Conservation (phyloP, 2,888 invertebrate genomes). For the Portevinia maculata region DNA sequence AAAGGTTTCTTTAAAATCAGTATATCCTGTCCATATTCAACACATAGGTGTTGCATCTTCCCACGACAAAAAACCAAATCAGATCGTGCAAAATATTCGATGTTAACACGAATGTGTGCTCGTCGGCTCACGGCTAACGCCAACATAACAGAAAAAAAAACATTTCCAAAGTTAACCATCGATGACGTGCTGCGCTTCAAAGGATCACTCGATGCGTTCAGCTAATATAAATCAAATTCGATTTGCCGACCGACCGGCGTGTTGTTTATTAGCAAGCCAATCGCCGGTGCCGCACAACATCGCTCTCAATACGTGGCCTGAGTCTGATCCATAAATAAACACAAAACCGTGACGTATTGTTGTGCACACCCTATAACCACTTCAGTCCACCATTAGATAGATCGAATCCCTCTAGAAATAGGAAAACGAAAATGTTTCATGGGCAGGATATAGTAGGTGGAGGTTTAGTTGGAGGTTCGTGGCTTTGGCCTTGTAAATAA, state of each 20-base stretch:
- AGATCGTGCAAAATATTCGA: constrained; percentile 70
- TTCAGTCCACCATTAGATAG: constrained; percentile 43
- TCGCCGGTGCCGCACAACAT: constrained; percentile 10
- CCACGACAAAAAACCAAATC: constrained; percentile 36
- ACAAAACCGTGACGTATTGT: constrained; percentile 55
- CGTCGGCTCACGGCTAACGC: constrained; percentile 51
- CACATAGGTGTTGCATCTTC: constrained; percentile 52
- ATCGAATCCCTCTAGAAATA: constrained; percentile 38
- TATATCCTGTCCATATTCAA: neutral
- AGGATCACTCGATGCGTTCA: constrained; percentile 68
- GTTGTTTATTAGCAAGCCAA: constrained; percentile 51
- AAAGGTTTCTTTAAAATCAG: neutral
- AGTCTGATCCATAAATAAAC: constrained; percentile 61
- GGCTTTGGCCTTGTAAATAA: constrained; percentile 39
- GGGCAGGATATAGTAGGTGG: constrained; percentile 11
- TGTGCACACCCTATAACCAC: constrained; percentile 50
- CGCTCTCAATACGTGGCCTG: constrained; percentile 19
- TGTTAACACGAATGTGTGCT: constrained; percentile 66
- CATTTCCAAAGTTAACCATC: constrained; percentile 13
- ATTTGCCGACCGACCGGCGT: constrained; percentile 39
- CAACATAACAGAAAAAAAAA: constrained; percentile 67
- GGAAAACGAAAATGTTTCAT: constrained; percentile 48
- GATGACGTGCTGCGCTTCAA: constrained; percentile 54
- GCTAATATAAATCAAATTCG: constrained; percentile 74
- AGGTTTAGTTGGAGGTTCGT: constrained; percentile 48